Conservation (phyloP, 2,888 invertebrate genomes). For the Caenorhabditis becei region DNA sequence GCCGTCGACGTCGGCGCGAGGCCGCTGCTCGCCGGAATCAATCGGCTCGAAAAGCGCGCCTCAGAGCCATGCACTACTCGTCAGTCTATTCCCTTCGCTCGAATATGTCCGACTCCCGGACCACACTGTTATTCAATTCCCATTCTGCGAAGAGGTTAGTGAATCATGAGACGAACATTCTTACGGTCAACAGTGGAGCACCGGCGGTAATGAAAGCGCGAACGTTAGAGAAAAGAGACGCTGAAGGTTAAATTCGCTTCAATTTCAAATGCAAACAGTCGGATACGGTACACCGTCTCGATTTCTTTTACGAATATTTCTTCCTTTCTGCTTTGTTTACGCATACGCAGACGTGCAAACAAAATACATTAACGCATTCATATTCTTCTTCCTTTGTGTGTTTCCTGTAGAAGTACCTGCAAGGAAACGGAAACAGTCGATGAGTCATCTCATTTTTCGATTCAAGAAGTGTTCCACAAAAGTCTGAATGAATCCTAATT, state of each 20-base stretch:
- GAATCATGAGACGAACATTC: neutral
- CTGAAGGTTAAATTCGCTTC: conserved; percentile 23
- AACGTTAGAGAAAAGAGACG: conserved; percentile 10
- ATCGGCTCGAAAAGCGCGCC: conserved; percentile 17
- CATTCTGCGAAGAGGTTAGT: conserved; percentile 12
- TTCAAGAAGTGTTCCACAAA: neutral
- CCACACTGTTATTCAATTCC: conserved; percentile 3
- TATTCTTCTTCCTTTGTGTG: conserved; percentile 3
- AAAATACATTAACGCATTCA: conserved; percentile 25
- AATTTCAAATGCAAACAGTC: conserved; percentile 60
- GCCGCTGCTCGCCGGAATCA: conserved; percentile 15
- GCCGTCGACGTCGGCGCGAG: neutral
- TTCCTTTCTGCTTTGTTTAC: conserved; percentile 41
- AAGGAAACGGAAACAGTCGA: neutral
- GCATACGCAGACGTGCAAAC: conserved; percentile 37
- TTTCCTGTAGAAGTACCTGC: conserved; percentile 8
- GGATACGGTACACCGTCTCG: conserved; percentile 32
- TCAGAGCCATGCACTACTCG: neutral
- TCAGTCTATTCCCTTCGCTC: neutral
- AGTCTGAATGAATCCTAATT: no score
- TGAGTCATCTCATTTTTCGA: conserved; percentile 11
- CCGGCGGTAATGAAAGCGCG: conserved; percentile 29
- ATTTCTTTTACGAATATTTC: conserved; percentile 3
- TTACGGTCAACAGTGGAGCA: conserved; percentile 31
- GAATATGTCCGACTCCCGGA: conserved; percentile 17